These are phyloP conservation scores for Promerops cafer DNA, from an alignment of 2,113 vertebrate species.

Conservation along the genomic window DNA sequence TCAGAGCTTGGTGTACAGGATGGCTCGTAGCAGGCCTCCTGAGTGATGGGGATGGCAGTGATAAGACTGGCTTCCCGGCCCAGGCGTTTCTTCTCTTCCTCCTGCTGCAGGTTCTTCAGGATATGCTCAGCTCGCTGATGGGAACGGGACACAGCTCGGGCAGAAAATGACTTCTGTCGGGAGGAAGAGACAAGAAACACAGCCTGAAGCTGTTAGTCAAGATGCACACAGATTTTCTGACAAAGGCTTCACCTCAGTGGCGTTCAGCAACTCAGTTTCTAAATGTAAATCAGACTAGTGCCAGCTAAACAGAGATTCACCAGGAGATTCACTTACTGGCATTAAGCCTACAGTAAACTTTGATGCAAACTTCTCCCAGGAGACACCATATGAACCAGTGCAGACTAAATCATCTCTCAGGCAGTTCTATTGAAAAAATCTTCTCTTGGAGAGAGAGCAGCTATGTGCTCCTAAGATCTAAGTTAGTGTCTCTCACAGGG, in stretches of 20 bases:
- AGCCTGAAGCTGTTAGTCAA: neutral
- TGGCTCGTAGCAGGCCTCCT: conserved; percentile 96
- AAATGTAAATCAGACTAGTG: neutral
- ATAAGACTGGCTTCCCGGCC: conserved; percentile 97
- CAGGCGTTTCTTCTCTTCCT: conserved; percentile 93
- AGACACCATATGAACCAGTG: neutral
- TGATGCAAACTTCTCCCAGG: neutral
- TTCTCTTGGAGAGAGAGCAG: neutral
- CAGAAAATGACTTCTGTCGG: conserved; percentile 94
- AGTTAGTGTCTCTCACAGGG: neutral
- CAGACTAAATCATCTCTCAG: neutral
- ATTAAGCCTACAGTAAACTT: neutral
- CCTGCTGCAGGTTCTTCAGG: conserved; percentile 97
- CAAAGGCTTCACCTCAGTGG: neutral
- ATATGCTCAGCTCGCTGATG: conserved; percentile 98
- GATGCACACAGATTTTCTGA: neutral
- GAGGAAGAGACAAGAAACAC: neutral
- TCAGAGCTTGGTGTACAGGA: conserved; percentile 91
- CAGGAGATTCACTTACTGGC: neutral
- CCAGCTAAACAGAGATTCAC: neutral
- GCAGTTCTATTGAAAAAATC: neutral
- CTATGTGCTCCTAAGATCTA: neutral
- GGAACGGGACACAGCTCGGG: conserved; percentile 93
- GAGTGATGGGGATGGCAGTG: conserved; percentile 94
- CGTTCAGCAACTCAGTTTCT: neutral